Evolutionary conservation across 2,888 invertebrate genomes (phyloP), one percentile per base, ranked within the genome.

Genomic region (Aleiodes alternator): DNA sequence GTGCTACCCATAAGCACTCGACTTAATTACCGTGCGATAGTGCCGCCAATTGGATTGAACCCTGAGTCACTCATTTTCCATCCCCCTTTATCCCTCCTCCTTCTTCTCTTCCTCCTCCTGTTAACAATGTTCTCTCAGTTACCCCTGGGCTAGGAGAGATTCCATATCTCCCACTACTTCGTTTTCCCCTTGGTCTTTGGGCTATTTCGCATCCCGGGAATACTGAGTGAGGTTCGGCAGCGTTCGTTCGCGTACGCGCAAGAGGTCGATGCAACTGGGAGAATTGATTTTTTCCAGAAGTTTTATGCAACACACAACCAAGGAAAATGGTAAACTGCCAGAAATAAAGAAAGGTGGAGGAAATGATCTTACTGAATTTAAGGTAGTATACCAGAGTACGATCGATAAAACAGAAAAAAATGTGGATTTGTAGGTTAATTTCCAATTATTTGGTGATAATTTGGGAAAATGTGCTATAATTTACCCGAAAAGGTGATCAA

Each of bases 111-210:
- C 16, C 76, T 51, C 57, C 73, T 55, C 50, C 48, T 48, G 57
- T 56, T 74, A 75, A 80, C 82, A 81, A 82, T 83, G 83, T 83
- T 82, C 79, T 76, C 74, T 74, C 77, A 79, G 34, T 75, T 75
- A 43, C 43, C n/a, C 50, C 77, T 50, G 71, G 69, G 68, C 69
- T 56, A 68, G 50, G 50, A 9, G 14, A 43, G 71, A 59, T 51
- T 31, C 23, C 23, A 43, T 43, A 43, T 3, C 11, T 43, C 43
- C 43, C 78, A 76, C 77, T 77, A 77, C 73, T 76, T 64, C 57
- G 9, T 8, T 31, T 23, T 12, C 34, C 29, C 75, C 50, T 29
- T 34, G 34, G 59, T 72, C 29, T n/a, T 57, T 23, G 11, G 16
- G 23, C 23, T 29, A 51, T 59, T 59, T 69, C 68, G 68, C 38